Evolutionary conservation across 2,113 vertebrate genomes (phyloP).

Genomic region (Labeo catla): DNA sequence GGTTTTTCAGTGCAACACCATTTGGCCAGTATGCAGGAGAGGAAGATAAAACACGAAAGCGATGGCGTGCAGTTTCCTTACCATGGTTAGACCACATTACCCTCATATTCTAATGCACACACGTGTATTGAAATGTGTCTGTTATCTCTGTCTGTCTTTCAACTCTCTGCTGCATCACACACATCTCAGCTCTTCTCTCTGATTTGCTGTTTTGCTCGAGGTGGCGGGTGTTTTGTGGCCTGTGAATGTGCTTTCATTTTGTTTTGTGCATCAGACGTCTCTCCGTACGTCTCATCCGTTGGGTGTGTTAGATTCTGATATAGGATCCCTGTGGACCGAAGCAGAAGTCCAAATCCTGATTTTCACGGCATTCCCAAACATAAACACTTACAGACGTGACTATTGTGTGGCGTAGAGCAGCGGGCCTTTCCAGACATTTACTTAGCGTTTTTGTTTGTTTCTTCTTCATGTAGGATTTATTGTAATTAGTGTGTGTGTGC

Average conservation of each 20-base stretch:
- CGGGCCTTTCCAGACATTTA: neutral
- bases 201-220: slow-evolving; percentile 25
- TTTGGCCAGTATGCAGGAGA: slow-evolving; percentile 82
- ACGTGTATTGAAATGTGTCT: slow-evolving; percentile 29
- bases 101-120: slow-evolving; percentile 62
- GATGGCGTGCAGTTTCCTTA: slow-evolving; percentile 83
- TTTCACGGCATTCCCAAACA: neutral
- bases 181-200: neutral
- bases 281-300: neutral
- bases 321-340: neutral
- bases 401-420: slow-evolving; percentile 3
- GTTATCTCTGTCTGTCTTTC: slow-evolving; percentile 39
- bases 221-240: neutral
- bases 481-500: slow-evolving; percentile 14
- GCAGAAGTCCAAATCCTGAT: slow-evolving; percentile 1
- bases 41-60: slow-evolving; percentile 82
- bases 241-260: slow-evolving; percentile 12
- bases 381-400: neutral
- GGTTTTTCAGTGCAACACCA: slow-evolving; percentile 81
- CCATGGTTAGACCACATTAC: slow-evolving; percentile 78
- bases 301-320: neutral
- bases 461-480: slow-evolving; percentile 14
- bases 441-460: slow-evolving; percentile 25
- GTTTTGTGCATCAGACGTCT: neutral
- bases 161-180: slow-evolving; percentile 2